Conservation (phyloP, 2,888 invertebrate species). For the Diadegma fenestrale region DNA sequence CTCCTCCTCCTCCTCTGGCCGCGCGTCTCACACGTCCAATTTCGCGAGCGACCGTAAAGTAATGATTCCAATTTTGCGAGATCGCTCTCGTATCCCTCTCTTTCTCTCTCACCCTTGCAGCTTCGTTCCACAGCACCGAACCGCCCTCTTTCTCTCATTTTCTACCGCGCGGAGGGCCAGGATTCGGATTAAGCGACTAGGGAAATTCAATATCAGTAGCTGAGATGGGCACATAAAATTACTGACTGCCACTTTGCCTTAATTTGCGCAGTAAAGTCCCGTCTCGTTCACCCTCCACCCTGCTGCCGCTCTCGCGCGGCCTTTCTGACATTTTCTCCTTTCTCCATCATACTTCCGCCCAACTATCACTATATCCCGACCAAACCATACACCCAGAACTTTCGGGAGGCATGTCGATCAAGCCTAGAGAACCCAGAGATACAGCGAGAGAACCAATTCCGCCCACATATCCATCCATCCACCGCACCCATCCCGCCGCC, state of each 20-base stretch:
- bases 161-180: slow-evolving; percentile 69
- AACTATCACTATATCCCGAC: slow-evolving; percentile 1
- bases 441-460: slow-evolving; percentile 31
- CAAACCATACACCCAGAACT: slow-evolving; percentile 1
- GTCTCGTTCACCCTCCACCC: slow-evolving; percentile 66
- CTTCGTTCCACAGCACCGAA: no score
- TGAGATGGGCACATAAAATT: slow-evolving; percentile 85
- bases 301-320: no score
- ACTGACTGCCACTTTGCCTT: slow-evolving; percentile 84
- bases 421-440: not conserved
- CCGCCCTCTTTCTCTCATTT: slow-evolving; percentile 25
- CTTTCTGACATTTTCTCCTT: slow-evolving; percentile 46
- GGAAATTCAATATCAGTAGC: slow-evolving; percentile 85
- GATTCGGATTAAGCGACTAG: slow-evolving; percentile 84
- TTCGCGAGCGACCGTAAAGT: slow-evolving; percentile 82
- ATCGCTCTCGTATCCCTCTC: slow-evolving; percentile 74
- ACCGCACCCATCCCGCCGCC: slow-evolving; percentile 20
- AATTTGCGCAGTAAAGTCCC: slow-evolving; percentile 84
- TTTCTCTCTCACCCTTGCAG: slow-evolving; percentile 39
- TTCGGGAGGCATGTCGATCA: not conserved
- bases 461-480: slow-evolving; percentile 16
- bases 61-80: slow-evolving; percentile 84
- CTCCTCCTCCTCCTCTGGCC: slow-evolving; percentile 33
- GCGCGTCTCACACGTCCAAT: slow-evolving; percentile 77
- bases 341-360: slow-evolving; percentile 50